Conservation (phyloP, 2,888 invertebrate species). For the Bimastos eiseni region DNA sequence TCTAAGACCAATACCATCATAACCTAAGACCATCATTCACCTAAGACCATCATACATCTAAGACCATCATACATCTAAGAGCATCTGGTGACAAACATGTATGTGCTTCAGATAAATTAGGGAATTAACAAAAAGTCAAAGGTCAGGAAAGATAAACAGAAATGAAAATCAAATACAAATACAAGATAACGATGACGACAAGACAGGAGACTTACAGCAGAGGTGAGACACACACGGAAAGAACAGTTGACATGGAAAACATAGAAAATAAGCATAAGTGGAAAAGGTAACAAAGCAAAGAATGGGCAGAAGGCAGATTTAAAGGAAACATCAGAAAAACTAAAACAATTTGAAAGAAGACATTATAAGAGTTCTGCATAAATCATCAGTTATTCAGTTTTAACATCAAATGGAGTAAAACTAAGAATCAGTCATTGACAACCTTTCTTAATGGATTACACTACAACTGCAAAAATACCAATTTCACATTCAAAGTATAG, state of each 20-base stretch:
- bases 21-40: neutral
- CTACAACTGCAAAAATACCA: neutral
- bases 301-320: too few relatives aligned
- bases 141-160: neutral
- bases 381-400: too few relatives aligned
- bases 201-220: neutral
- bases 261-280: too few relatives aligned
- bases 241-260: too few relatives aligned
- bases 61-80: neutral
- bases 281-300: too few relatives aligned
- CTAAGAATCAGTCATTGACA: neutral
- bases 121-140: neutral
- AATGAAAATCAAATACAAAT: neutral
- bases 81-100: neutral
- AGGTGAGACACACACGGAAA: neutral
- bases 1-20: too few relatives aligned
- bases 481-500: neutral
- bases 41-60: too few relatives aligned
- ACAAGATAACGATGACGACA: neutral
- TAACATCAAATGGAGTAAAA: too few relatives aligned
- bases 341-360: too few relatives aligned
- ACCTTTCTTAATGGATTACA: neutral
- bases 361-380: too few relatives aligned
- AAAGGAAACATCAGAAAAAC: too few relatives aligned
- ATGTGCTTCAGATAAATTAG: neutral